Base-by-base conservation (phyloP, 2,888 invertebrate genomes). In the Margaritifera margaritifera region DNA sequence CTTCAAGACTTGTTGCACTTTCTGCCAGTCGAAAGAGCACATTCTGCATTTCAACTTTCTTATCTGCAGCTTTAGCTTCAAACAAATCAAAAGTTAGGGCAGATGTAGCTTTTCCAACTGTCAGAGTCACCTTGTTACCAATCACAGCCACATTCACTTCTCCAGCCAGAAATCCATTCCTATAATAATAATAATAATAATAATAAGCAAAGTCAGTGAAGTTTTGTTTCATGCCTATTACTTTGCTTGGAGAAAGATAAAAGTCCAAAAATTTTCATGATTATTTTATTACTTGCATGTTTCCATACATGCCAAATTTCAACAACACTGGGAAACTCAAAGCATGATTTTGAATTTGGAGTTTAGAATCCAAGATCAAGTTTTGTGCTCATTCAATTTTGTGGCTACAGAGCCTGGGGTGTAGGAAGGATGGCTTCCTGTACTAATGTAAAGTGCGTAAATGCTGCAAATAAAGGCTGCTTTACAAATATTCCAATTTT, bases 11-110 rank as follows among this genome's bases (percentile, higher is more conserved):
- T 22, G 77, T 78, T n/a, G 80, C 73, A 54, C 69, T 68, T 60
- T 84, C 83, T 25, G 87, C 87, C 27, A 87, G 63, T 59, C 78
- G 69, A 65, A 88, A 87, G 27, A 88, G 65, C 8, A 87, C 67
- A 55, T 64, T 79, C 64, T 86, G 84, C 64, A 87, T 70, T 63
- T 87, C 87, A 15, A 75, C 68, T 72, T 81, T 86, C 65, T 83
- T 87, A 51, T 86, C 86, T 25, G 83, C 82, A 53, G 85, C 84
- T 73, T 82, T 87, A 5, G 86, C 81, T 74, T 87, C 88, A 79
- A 75, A 87, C 20, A 88, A 78, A 65, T 87, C 84, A 58, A 86
- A 75, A 54, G 62, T 78, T 19, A 87, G 61, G 2, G 76, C 67
- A 31, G 79, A 72, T 6, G 69, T 51, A n/a, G 84, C 85, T 69